Base-by-base conservation (phyloP, 2,113 vertebrate genomes). In the Sitta europaea region DNA sequence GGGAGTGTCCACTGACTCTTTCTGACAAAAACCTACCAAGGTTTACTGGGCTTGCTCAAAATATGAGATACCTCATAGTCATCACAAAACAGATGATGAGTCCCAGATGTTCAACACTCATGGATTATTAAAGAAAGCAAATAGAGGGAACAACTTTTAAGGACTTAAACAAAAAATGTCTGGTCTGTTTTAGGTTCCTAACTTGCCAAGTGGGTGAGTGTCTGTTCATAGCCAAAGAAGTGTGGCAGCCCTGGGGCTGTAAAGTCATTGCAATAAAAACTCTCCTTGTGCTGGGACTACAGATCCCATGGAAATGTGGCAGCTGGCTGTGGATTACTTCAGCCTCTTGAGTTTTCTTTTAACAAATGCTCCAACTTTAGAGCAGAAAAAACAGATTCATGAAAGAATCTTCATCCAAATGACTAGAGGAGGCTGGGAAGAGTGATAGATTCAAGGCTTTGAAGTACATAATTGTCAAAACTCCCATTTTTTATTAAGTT, bases 121-220 rank as follows among this genome's bases (percentile, higher is more conserved):
- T 36, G 93, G 81, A 95, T 95, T 92, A 93, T 45, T 65, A 90
- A 92, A 74, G 79, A 96, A 96, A 97, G 92, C 75, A 97, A 92
- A 97, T 21, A 96, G 57, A 79, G 40, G 28, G 72, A 94, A 67
- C 48, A 88, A 91, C 58, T 83, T 94, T 91, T 85, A 91, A 92
- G 86, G 81, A 90, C 62, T 80, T 86, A 36, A 86, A 74, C 58
- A 86, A 90, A 82, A 92, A 88, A 75, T 51, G 72, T 70, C 81
- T 92, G 61, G 48, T 88, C 62, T 21, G 2, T 54, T 93, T 96
- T 88, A 90, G 68, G 74, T 74, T 93, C 75, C 74, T 72, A 42
- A 92, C 73, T 88, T 94, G 77, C 65, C 55, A 92, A 92, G 58
- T 53, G 67, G 47, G 55, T 83, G 67, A 93, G n/a, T 67, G 84